Evolutionary conservation across 2,113 vertebrate genomes (phyloP).

Genomic region (Isurus oxyrinchus): DNA sequence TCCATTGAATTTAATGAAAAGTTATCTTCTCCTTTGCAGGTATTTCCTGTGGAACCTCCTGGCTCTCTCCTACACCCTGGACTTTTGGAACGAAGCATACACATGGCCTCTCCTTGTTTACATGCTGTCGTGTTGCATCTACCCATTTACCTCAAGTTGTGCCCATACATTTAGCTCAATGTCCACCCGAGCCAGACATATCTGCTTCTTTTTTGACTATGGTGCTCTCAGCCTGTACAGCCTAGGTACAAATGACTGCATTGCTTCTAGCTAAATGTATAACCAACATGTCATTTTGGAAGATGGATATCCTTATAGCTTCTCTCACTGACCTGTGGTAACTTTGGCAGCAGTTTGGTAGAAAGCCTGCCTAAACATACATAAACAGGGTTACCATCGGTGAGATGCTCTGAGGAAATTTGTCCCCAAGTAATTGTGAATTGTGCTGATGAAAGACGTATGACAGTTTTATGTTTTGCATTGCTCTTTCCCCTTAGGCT

Average conservation of each 20-base stretch:
- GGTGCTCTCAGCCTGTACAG: conserved; percentile 71
- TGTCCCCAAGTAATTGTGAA: background rate
- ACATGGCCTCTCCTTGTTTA: conserved; percentile 68
- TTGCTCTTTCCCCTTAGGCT: conserved; percentile 59
- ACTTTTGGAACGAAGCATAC: conserved; percentile 55
- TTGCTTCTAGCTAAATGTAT: background rate
- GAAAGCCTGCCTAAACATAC: background rate
- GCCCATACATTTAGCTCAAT: conserved; percentile 79
- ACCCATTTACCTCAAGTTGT: conserved; percentile 72
- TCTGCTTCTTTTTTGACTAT: conserved; percentile 81
- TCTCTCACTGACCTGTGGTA: too few relatives aligned
- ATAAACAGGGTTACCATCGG: background rate
- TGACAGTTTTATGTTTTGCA: background rate
- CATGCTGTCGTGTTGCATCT: conserved; percentile 69
- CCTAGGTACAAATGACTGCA: conserved; percentile 56
- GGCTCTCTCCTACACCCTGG: conserved; percentile 52
- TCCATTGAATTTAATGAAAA: background rate
- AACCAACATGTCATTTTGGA: background rate
- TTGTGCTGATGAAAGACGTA: background rate
- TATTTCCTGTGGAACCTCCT: conserved; percentile 73
- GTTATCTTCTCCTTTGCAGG: conserved; percentile 50
- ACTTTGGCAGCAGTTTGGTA: background rate
- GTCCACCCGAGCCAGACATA: conserved; percentile 63
- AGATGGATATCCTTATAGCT: background rate
- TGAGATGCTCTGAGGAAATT: background rate